These are phyloP conservation scores for Tamandua tetradactyla DNA, from an alignment of 2,797 vertebrate genomes.

Conservation along the genomic window DNA sequence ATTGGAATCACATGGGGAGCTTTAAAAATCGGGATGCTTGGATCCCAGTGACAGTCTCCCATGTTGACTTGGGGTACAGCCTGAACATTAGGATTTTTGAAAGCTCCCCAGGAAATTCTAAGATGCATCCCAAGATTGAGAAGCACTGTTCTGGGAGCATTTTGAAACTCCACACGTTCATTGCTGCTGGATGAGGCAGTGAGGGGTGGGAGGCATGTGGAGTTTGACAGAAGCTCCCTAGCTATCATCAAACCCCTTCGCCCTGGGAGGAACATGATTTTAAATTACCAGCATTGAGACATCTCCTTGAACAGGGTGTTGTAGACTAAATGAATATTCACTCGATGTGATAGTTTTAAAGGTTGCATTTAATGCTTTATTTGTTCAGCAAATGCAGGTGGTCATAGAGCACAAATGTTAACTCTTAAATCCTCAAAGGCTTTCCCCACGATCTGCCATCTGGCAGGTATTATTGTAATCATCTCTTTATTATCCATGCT, in stretches of 20 bases:
- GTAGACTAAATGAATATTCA: not conserved
- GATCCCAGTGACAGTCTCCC: not conserved
- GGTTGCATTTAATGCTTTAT: slow-evolving; percentile 50
- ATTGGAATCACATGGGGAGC: not conserved
- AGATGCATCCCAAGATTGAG: not conserved
- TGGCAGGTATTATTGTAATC: slow-evolving; percentile 65
- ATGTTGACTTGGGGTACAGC: not conserved
- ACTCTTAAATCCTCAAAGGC: slow-evolving; percentile 66
- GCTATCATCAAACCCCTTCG: not conserved
- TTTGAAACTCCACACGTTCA: not conserved
- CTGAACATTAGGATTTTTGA: not conserved
- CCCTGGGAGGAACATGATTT: not conserved
- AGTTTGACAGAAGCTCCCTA: not conserved
- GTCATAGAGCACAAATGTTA: slow-evolving; percentile 62
- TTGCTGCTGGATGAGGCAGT: not conserved
- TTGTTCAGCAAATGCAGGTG: slow-evolving; percentile 63
- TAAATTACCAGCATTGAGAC: not conserved
- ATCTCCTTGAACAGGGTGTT: not conserved
- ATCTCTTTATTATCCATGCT: slow-evolving; percentile 70
- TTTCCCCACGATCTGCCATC: slow-evolving; percentile 52
- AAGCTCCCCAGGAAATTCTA: not conserved
- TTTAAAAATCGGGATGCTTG: not conserved
- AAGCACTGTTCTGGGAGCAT: not conserved
- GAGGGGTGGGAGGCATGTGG: not conserved
- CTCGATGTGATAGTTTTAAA: slow-evolving; percentile 49